These are phyloP conservation scores for Channa striata DNA, from an alignment of 2,797 vertebrate genomes.

Conservation along the genomic window DNA sequence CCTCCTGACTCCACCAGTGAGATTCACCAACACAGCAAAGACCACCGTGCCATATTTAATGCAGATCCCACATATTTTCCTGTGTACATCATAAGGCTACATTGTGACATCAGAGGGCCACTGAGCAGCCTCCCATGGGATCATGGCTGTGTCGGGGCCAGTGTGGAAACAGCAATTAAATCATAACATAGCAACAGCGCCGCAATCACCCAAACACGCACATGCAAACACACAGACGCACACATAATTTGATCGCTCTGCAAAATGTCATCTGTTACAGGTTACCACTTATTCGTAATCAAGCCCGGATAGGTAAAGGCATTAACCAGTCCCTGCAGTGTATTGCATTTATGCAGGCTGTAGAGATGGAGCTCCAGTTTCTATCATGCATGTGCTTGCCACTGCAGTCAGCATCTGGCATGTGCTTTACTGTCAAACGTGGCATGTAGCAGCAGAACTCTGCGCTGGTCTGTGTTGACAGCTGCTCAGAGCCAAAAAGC, in stretches of 20 bases:
- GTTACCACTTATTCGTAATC: constrained; percentile 33
- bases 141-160: constrained; percentile 32
- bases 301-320: constrained; percentile 23
- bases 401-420: constrained; percentile 26
- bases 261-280: constrained; percentile 37
- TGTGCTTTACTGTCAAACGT: constrained; percentile 38
- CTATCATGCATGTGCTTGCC: constrained; percentile 35
- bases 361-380: neutral
- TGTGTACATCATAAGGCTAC: constrained; percentile 51
- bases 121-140: constrained; percentile 45
- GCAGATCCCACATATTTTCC: constrained; percentile 55
- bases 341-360: constrained; percentile 5
- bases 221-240: neutral
- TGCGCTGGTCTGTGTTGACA: constrained; percentile 44
- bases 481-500: constrained; percentile 41
- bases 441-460: constrained; percentile 47
- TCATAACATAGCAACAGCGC: constrained; percentile 60
- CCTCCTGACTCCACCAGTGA: constrained; percentile 1
- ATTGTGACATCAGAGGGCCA: constrained; percentile 60
- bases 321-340: neutral
- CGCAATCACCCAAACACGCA: constrained; percentile 11
- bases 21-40: constrained; percentile 10
- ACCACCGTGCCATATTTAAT: constrained; percentile 17
- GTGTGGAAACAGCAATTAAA: constrained; percentile 35
- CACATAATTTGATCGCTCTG: constrained; percentile 1